Evolutionary conservation across 2,113 vertebrate genomes (phyloP).

Genomic region (Sphyrna mokarran): DNA sequence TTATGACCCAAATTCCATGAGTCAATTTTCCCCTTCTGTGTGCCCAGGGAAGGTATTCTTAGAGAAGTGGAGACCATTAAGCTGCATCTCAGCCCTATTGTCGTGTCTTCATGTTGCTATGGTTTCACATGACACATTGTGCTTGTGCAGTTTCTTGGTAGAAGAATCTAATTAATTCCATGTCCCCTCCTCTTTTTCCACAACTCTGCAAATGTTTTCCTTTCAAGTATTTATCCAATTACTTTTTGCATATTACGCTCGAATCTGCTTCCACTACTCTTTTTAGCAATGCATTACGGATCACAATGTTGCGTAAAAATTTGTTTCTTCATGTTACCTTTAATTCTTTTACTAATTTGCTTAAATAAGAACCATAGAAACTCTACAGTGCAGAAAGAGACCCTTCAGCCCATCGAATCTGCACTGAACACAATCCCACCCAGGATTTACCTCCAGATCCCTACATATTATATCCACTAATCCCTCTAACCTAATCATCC

Average conservation of each 20-base stretch:
- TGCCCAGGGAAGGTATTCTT: background rate
- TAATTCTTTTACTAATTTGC: background rate
- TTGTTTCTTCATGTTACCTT: background rate
- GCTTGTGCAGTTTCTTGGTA: background rate
- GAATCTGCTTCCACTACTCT: background rate
- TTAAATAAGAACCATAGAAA: background rate
- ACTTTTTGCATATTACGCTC: no score
- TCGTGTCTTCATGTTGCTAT: background rate
- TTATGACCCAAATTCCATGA: background rate
- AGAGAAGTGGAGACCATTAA: background rate
- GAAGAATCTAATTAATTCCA: background rate
- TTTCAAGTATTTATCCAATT: background rate
- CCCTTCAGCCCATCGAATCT: no score
- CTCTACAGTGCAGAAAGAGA: no score
- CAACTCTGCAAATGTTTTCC: background rate
- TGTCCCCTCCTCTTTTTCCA: background rate
- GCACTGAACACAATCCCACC: no score
- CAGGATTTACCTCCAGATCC: no score
- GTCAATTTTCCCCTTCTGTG: background rate
- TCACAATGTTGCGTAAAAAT: background rate
- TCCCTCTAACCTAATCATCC: no score
- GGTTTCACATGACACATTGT: background rate
- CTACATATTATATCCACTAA: no score
- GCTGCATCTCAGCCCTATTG: background rate
- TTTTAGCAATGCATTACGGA: background rate